These are phyloP conservation scores for Halictus ligatus DNA, from an alignment of 2,888 invertebrate genomes.

Conservation along the genomic window DNA sequence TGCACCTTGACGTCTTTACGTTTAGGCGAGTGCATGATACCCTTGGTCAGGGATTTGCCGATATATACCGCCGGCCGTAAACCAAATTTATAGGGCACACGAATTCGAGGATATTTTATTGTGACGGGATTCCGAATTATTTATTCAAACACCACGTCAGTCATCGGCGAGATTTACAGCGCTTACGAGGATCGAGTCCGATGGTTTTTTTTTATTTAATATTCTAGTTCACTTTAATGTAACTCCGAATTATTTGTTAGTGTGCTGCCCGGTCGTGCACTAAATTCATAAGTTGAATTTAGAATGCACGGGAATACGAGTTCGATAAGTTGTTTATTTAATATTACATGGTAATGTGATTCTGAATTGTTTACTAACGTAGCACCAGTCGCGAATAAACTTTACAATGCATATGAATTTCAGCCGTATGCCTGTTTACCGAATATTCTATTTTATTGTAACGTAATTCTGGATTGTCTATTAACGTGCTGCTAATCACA, in stretches of 20 bases:
- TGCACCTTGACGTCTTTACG: neutral
- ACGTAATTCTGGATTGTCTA: no score
- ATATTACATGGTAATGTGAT: no score
- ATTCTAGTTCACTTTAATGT: neutral
- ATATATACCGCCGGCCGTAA: neutral
- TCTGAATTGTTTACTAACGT: no score
- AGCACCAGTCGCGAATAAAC: no score
- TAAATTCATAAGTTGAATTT: neutral
- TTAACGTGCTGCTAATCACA: no score
- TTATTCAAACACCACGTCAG: neutral
- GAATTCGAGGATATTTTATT: neutral
- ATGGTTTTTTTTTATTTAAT: neutral
- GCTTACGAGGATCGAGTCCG: no score
- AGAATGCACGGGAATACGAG: no score
- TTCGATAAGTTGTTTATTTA: no score
- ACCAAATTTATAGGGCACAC: neutral
- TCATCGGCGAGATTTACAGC: neutral
- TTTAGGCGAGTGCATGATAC: neutral
- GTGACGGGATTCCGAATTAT: neutral
- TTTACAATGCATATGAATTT: neutral
- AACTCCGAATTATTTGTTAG: neutral
- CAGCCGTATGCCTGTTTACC: neutral
- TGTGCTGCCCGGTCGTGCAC: neutral
- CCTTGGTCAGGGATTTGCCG: neutral
- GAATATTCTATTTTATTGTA: neutral